Conservation (phyloP, 1,140 invertebrate genomes). For the Belonocnema kinseyi region DNA sequence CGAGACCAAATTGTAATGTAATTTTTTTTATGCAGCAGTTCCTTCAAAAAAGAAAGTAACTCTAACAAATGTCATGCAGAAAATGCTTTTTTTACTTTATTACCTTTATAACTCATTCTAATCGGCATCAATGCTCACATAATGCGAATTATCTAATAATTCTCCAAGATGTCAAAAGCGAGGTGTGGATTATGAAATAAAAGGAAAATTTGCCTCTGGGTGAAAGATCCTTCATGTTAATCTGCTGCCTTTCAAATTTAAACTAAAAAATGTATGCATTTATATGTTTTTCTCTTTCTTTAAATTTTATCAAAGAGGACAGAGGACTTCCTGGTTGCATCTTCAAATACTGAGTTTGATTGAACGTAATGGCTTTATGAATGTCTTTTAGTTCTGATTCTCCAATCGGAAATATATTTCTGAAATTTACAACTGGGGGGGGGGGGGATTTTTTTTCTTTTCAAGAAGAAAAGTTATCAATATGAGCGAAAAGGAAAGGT, state of each 20-base stretch:
- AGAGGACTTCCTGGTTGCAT: background rate
- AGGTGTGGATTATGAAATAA: background rate
- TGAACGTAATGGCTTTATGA: background rate
- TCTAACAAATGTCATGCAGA: too few relatives aligned
- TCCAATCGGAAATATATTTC: too few relatives aligned
- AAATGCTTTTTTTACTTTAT: too few relatives aligned
- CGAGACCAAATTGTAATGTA: background rate
- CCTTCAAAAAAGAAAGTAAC: background rate
- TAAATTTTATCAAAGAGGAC: background rate
- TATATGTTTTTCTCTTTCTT: background rate
- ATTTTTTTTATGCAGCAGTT: background rate
- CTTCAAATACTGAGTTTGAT: background rate
- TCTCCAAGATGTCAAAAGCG: background rate
- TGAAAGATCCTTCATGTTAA: background rate
- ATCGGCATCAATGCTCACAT: background rate
- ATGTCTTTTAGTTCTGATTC: too few relatives aligned
- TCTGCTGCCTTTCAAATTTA: background rate
- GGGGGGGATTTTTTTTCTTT: too few relatives aligned
- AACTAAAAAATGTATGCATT: background rate
- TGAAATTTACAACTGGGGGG: too few relatives aligned
- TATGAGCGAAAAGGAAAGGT: background rate
- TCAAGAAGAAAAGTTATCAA: too few relatives aligned
- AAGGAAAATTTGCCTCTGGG: background rate
- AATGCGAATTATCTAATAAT: background rate
- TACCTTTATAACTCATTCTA: background rate